Evolutionary conservation across 2,888 invertebrate genomes (phyloP), one percentile per base, ranked within the genome.

Genomic region (Candidula unifasciata): DNA sequence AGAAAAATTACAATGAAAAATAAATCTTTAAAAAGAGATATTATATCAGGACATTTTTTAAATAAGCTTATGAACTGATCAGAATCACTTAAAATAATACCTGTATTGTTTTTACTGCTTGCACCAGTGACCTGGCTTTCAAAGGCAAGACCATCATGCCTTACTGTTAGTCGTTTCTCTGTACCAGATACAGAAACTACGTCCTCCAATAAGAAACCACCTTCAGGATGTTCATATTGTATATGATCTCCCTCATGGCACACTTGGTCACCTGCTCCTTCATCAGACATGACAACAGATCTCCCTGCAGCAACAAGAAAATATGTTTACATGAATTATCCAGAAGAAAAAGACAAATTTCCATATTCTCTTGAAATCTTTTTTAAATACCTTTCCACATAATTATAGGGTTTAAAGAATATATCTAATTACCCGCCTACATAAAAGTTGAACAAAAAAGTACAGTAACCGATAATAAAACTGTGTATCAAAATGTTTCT

Each of bases 101-200:
- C 54, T 54, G 52, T 18, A 54, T 27, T 30, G 3, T 52, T 74
- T 30, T 30, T 35, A 73, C 18, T 74, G 18, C 74, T 74, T n/a
- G 74, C 27, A 30, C 30, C 54, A 30, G 52, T 54, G 27, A 10
- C n/a, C 44, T 44, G 6, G 44, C 24, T n/a, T 78, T 33, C 52
- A 73, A 64, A 37, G n/a, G 35, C 35, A 64, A 78, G 35, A n/a
- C 77, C 77, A 35, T 60, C 60, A 2, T 35, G 64, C 35, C 13
- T 78, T n/a, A 78, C 16, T 3, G 60, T 78, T 60, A 78, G 21
- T 13, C 35, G 77, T 78, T 60, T 52, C 77, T 78, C 77, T 35
- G 24, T 78, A 35, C 77, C 64, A 64, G 77, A 60, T 21, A 78
- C 77, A 21, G 60, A 37, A 64, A 78, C 64, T 16, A 27, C 3